Conservation (phyloP, 2,888 invertebrate genomes). For the Thyatira batis region DNA sequence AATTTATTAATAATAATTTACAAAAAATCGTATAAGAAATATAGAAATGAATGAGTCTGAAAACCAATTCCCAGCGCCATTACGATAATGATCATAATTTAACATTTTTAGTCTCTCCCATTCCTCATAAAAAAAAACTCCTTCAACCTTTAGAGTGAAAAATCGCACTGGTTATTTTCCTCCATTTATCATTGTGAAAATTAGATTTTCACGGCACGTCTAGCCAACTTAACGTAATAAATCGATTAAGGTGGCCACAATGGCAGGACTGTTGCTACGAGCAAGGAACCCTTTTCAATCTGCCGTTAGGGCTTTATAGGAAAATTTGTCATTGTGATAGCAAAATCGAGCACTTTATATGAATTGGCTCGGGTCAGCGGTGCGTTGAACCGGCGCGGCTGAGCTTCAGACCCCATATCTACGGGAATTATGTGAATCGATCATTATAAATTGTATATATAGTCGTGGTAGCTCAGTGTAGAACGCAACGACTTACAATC, state of each 20-base stretch:
- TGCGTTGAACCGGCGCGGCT: neutral
- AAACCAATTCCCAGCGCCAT: too few species aligned
- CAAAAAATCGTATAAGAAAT: too few species aligned
- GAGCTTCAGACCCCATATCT: neutral
- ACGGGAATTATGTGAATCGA: neutral
- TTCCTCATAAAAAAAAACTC: neutral
- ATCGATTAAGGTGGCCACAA: constrained; percentile 21
- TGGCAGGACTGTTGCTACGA: constrained; percentile 3
- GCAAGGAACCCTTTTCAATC: constrained; percentile 20
- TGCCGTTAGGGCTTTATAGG: constrained; percentile 10
- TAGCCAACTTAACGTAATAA: constrained; percentile 13
- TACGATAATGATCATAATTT: too few species aligned
- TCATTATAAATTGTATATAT: too few species aligned
- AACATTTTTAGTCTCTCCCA: neutral
- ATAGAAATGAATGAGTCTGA: too few species aligned
- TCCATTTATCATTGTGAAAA: constrained; percentile 18
- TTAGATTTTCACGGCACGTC: constrained; percentile 21
- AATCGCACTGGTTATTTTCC: neutral
- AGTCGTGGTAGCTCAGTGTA: too few species aligned
- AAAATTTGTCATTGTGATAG: constrained; percentile 24
- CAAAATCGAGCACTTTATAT: constrained; percentile 19
- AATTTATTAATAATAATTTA: too few species aligned
- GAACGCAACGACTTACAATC: too few species aligned
- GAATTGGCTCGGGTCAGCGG: constrained; percentile 18
- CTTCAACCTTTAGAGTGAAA: neutral